A percentile compares a stretch with the other conserved stretches of the same genome.
Conservation (phyloP, 1,140 invertebrate species). For the Hyles vespertilio region DNA sequence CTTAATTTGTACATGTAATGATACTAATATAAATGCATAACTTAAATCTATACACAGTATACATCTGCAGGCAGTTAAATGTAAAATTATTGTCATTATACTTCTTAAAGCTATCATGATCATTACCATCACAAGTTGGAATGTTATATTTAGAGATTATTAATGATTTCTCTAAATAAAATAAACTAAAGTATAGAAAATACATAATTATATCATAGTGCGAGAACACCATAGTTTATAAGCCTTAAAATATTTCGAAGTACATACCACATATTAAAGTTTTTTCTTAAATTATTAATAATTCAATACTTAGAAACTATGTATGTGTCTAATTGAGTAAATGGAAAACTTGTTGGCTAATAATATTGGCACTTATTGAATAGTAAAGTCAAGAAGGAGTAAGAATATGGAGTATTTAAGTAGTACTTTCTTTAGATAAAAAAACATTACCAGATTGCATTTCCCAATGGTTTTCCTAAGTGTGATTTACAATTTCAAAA, state of each 20-base stretch:
- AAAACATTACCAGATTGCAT: background rate
- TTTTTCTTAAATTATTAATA: too few species aligned
- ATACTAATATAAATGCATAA: constrained; percentile 66
- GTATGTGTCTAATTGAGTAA: too few species aligned
- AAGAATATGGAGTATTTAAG: background rate
- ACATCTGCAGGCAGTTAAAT: constrained; percentile 40
- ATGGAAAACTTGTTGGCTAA: background rate
- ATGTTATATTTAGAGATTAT: constrained; percentile 24
- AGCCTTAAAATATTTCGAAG: too few species aligned
- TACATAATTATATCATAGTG: too few species aligned
- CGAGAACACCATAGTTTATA: too few species aligned
- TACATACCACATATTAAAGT: too few species aligned
- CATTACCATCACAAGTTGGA: constrained; percentile 38
- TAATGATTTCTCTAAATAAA: too few species aligned
- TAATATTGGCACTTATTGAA: constrained; percentile 11
- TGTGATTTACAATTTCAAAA: too few species aligned
- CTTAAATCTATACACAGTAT: constrained; percentile 25
- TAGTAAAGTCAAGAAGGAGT: constrained; percentile 2
- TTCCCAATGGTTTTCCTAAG: too few species aligned
- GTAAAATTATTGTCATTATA: constrained; percentile 52
- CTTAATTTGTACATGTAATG: constrained; percentile 66
- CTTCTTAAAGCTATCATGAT: constrained; percentile 23
- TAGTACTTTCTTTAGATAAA: background rate
- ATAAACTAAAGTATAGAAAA: too few species aligned
- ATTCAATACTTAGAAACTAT: too few species aligned